Conservation (phyloP, 2,888 invertebrate species). For the Reticulitermes lucifugus region DNA sequence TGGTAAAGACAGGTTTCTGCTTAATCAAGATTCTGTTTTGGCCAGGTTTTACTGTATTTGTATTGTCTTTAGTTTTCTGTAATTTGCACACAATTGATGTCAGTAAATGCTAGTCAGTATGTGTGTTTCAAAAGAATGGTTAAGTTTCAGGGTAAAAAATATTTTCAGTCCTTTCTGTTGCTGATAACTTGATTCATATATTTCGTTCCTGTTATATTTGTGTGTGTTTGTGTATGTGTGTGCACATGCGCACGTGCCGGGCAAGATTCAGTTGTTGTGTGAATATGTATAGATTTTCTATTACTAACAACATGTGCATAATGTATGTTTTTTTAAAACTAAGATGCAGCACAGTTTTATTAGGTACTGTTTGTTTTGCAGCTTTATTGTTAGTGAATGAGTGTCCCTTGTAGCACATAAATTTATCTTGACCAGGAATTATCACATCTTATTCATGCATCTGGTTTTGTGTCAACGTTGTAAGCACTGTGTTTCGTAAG, state of each 20-base stretch:
- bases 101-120: too few relatives aligned
- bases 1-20: too few relatives aligned
- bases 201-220: background rate
- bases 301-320: background rate
- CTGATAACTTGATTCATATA: too few relatives aligned
- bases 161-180: too few relatives aligned
- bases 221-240: background rate
- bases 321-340: background rate
- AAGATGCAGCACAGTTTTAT: background rate
- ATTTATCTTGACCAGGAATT: constrained; percentile 1
- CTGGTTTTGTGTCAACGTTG: too few relatives aligned
- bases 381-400: constrained; percentile 2
- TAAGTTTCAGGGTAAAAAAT: too few relatives aligned
- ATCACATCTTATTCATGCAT: background rate
- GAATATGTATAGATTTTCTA: background rate
- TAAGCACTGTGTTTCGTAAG: too few relatives aligned
- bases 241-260: background rate
- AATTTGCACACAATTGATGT: too few relatives aligned
- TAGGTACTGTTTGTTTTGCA: background rate
- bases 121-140: too few relatives aligned
- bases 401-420: background rate
- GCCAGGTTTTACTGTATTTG: too few relatives aligned
- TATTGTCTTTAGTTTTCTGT: too few relatives aligned
- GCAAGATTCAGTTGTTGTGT: background rate
- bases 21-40: too few relatives aligned